phyloP scores from a whole-genome alignment of 2,797 vertebrate genomes.

The Lycodopsis pacificus region DNA sequence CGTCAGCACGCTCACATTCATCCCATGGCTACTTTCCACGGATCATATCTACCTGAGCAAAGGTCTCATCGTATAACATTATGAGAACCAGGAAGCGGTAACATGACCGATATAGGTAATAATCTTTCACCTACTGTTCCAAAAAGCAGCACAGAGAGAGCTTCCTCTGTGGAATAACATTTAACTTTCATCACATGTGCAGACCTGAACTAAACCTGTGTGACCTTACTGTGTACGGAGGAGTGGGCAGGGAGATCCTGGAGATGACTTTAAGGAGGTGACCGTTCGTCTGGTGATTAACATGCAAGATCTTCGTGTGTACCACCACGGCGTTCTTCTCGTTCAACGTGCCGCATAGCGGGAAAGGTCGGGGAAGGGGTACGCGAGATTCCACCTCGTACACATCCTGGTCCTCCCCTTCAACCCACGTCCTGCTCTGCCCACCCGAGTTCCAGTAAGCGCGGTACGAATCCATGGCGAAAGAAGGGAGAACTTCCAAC shows the following conservation, averaged over 20 bases:
- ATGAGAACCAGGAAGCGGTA: constrained; percentile 57
- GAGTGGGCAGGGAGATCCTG: constrained; percentile 95
- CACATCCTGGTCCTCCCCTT: constrained; percentile 89
- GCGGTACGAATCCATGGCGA: constrained; percentile 91
- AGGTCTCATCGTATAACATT: constrained; percentile 62
- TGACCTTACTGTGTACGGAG: constrained; percentile 96
- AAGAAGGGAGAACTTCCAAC: constrained; percentile 12
- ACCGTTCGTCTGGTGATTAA: constrained; percentile 88
- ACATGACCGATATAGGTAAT: constrained; percentile 38
- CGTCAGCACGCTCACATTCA: background rate
- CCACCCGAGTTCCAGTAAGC: constrained; percentile 86
- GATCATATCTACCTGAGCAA: constrained; percentile 76
- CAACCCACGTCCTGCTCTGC: constrained; percentile 85
- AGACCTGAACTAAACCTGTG: constrained; percentile 39
- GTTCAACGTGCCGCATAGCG: constrained; percentile 85
- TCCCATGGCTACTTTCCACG: constrained; percentile 37
- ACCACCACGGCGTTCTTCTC: constrained; percentile 93
- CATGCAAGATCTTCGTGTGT: constrained; percentile 93
- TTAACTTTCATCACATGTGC: constrained; percentile 25
- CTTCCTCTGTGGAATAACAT: constrained; percentile 20
- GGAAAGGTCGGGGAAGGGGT: constrained; percentile 93
- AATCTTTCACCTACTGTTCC: constrained; percentile 41
- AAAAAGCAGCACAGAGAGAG: constrained; percentile 18
- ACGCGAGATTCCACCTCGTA: constrained; percentile 96
- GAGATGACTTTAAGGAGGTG: constrained; percentile 95